Evolutionary conservation across 2,888 invertebrate genomes (phyloP).

Genomic region (Apamea monoglypha): DNA sequence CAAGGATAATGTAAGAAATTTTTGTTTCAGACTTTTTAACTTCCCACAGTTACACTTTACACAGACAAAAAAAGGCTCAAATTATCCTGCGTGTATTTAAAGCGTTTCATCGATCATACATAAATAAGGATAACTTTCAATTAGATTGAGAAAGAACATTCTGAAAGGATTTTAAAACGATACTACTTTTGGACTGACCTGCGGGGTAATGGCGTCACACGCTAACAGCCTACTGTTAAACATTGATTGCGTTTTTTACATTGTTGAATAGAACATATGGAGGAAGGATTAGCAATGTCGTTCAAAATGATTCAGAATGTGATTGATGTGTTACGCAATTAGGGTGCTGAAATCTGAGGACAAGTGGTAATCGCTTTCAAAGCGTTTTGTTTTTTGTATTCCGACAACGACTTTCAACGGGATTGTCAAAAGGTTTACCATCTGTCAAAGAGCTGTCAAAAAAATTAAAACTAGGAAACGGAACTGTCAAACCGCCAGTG

Average conservation of each 20-base stretch:
- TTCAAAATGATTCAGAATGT: no score
- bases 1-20: conserved; percentile 30
- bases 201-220: neutral
- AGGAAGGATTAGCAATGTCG: no score
- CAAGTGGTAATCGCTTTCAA: neutral
- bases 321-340: no score
- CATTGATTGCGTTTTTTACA: no score
- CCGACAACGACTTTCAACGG: neutral
- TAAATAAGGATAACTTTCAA: neutral
- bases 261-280: no score
- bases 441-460: neutral
- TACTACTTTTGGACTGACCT: neutral
- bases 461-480: conserved; percentile 14
- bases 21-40: neutral
- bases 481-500: neutral
- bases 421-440: neutral
- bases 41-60: no score
- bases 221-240: no score
- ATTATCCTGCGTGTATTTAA: neutral
- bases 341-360: neutral
- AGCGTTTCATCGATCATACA: no score
- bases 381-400: neutral
- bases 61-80: neutral
- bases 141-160: neutral
- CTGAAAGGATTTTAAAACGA: neutral